Conservation (phyloP, 2,797 vertebrate species). For the Sphaeramia orbicularis region DNA sequence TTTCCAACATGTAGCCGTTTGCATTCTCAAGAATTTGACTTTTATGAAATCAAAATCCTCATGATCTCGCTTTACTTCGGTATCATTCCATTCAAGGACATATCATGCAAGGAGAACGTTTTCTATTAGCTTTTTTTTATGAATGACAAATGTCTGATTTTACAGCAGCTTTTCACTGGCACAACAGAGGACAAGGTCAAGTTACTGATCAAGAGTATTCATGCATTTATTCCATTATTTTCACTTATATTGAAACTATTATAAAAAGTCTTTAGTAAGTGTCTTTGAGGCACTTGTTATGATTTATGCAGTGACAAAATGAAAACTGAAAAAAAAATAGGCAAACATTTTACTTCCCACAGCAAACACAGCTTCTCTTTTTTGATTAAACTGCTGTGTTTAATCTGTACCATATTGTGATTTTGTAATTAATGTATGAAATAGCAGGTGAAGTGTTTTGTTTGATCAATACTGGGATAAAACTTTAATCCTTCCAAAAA, state of each 20-base stretch:
- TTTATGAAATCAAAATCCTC: conserved; percentile 69
- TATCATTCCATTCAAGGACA: conserved; percentile 45
- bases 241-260: too few species aligned
- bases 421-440: not conserved
- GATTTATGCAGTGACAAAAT: too few species aligned
- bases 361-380: too few species aligned
- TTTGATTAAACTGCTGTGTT: too few species aligned
- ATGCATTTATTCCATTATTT: too few species aligned
- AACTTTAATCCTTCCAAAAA: conserved; percentile 10
- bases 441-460: not conserved
- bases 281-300: too few species aligned
- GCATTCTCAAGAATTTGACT: conserved; percentile 55
- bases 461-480: not conserved
- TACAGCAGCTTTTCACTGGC: not conserved
- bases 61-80: conserved; percentile 51
- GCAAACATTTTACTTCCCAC: too few species aligned
- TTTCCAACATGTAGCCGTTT: conserved; percentile 62
- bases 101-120: conserved; percentile 54
- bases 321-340: too few species aligned
- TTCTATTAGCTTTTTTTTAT: conserved; percentile 32
- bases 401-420: too few species aligned
- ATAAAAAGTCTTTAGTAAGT: too few species aligned
- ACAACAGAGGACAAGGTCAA: not conserved
- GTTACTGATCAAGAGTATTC: not conserved
- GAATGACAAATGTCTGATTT: conserved; percentile 26